Conservation (phyloP, 2,113 vertebrate species). For the Spea multiplicata region DNA sequence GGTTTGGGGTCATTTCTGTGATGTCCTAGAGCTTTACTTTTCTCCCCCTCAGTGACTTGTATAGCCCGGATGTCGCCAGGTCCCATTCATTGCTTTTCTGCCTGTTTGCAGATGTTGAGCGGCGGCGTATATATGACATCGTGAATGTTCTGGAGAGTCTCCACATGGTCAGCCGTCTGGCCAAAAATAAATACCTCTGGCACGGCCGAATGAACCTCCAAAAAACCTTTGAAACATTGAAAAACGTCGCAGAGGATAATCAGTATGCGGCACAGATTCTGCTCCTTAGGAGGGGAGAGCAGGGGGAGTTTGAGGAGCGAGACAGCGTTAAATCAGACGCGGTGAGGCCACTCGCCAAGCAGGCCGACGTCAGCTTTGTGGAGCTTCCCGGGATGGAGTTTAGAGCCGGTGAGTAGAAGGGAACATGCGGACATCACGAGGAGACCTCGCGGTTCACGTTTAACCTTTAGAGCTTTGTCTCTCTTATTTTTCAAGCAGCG, state of each 20-base stretch:
- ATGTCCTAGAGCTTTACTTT: too few species aligned
- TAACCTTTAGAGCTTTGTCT: background rate
- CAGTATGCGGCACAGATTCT: conserved; percentile 82
- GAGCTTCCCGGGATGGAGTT: conserved; percentile 87
- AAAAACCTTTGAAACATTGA: conserved; percentile 82
- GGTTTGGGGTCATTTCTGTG: too few species aligned
- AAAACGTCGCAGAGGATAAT: conserved; percentile 78
- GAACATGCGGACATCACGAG: background rate
- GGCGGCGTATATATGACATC: conserved; percentile 92
- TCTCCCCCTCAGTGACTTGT: too few species aligned
- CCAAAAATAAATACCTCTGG: conserved; percentile 93
- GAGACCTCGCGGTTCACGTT: background rate
- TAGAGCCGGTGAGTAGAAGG: conserved; percentile 74
- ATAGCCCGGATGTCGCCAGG: background rate
- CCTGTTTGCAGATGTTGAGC: conserved; percentile 76
- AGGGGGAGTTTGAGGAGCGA: conserved; percentile 66
- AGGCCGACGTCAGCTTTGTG: conserved; percentile 76
- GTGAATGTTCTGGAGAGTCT: conserved; percentile 96
- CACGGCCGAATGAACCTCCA: conserved; percentile 81
- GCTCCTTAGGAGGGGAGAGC: conserved; percentile 76
- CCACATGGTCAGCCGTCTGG: conserved; percentile 93
- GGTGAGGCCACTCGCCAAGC: conserved; percentile 55
- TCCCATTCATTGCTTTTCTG: background rate
- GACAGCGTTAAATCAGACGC: conserved; percentile 63
- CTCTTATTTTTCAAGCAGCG: conserved; percentile 61